Evolutionary conservation across 1,140 invertebrate genomes (phyloP), one percentile per base, ranked within the genome.

Genomic region (Drosophila sp.): DNA sequence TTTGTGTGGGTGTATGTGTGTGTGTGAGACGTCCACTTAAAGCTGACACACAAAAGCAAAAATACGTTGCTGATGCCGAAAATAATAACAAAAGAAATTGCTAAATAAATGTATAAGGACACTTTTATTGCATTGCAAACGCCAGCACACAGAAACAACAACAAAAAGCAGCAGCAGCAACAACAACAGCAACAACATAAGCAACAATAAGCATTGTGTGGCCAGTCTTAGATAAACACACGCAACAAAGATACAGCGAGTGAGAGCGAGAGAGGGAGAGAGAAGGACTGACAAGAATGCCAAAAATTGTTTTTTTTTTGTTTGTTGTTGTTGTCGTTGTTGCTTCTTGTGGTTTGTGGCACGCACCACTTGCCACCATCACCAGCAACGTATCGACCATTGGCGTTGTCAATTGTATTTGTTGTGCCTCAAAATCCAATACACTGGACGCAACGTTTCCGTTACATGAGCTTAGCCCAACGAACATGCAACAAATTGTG

Each of bases 71-170:
- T 65, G 75, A 78, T 69, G 78, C 67, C 79, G 45, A 81, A 87
- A 87, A 87, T 89, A 89, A 87, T 87, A 79, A 87, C 83, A 87
- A 87, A 89, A 77, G 83, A 76, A 89, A 87, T 89, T 87, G 83
- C 79, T 83, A 83, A 87, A 87, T 87, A 87, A 87, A 87, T 89
- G 83, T 89, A 66, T 87, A 89, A 89, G 72, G 83, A 87, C 83
- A 87, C 83, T 89, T 87, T 87, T 89, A 87, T 87, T 89, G 76
- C 83, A 79, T 74, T 89, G 83, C 78, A 82, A 78, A 80, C 75
- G 75, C 75, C 70, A 65, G 50, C 75, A 69, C 53, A 67, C 45
- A 61, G 41, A 38, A 45, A 36, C 43, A 45, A 8, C 50, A 66
- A n/a, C 38, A 66, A 29, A 46, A 62, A 36, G 25, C 5, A 62